phyloP scores from a whole-genome alignment of 2,113 vertebrate genomes.

The Gymnorhina tibicen region DNA sequence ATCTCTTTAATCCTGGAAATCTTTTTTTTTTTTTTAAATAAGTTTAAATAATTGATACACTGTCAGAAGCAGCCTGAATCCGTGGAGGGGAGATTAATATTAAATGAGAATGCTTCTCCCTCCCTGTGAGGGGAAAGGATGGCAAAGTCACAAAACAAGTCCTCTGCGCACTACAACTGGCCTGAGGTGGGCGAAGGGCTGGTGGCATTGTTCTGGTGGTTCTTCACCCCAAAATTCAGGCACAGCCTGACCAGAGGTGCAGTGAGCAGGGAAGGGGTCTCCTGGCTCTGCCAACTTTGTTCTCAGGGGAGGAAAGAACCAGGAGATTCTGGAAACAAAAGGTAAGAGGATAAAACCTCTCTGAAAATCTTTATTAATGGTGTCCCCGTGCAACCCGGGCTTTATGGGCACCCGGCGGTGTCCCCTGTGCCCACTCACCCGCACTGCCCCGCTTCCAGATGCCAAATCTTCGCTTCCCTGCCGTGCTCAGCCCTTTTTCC shows the following conservation, averaged over 20 bases:
- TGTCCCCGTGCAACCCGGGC: not conserved
- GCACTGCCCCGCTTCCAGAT: not conserved
- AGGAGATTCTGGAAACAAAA: not conserved
- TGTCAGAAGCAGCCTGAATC: constrained; percentile 23
- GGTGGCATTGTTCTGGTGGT: not conserved
- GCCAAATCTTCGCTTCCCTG: not conserved
- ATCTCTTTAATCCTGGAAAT: constrained; percentile 37
- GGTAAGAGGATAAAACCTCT: not conserved
- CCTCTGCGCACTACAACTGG: not conserved
- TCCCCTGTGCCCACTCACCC: not conserved
- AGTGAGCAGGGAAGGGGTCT: not conserved
- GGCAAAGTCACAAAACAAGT: not conserved
- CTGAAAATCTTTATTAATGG: not conserved
- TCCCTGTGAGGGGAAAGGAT: not conserved
- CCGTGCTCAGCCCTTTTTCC: not conserved
- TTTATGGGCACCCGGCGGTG: not conserved
- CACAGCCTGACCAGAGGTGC: not conserved
- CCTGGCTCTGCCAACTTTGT: not conserved
- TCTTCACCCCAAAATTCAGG: not conserved
- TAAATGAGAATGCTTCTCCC: constrained; percentile 9
- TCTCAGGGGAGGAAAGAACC: not conserved
- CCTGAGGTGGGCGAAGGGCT: not conserved
- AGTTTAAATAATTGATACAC: constrained; percentile 61
- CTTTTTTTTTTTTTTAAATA: not conserved
- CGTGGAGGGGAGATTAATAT: constrained; percentile 29